Evolutionary conservation across 2,113 vertebrate genomes (phyloP).

Genomic region (Bos javanicus): DNA sequence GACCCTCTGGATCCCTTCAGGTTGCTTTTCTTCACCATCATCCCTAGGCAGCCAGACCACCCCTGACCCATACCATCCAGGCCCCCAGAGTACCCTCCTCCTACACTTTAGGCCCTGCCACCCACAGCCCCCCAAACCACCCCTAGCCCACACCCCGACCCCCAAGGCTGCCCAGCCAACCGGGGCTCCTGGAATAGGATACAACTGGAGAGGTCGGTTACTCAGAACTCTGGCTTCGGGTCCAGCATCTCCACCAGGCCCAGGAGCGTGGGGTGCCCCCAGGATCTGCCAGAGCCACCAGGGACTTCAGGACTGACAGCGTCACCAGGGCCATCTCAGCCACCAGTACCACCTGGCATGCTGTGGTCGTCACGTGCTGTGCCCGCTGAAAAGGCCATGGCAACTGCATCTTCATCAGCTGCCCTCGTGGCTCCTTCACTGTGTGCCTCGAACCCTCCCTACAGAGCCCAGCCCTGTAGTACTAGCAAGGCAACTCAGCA

Average conservation of each 20-base stretch:
- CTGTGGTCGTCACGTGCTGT: background rate
- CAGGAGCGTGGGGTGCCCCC: accelerated
- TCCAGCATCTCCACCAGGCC: background rate
- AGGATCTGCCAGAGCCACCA: background rate
- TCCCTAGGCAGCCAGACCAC: background rate
- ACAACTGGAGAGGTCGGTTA: background rate
- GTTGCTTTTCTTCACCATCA: background rate
- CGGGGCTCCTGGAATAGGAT: background rate
- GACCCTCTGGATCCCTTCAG: background rate
- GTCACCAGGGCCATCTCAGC: background rate
- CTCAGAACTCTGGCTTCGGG: background rate
- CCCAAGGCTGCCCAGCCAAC: accelerated
- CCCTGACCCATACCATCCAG: background rate
- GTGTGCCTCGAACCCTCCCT: background rate
- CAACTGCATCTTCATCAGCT: background rate
- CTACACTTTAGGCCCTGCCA: too few relatives aligned
- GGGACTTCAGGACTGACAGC: background rate
- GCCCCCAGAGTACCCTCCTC: background rate
- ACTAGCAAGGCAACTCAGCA: background rate
- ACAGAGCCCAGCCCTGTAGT: background rate
- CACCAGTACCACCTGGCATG: background rate
- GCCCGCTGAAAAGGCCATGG: background rate
- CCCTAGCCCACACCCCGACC: background rate
- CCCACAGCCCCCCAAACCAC: background rate
- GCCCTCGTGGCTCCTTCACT: background rate